Base-by-base conservation (phyloP, 2,888 invertebrate genomes). In the Nesidiocoris tenuis region DNA sequence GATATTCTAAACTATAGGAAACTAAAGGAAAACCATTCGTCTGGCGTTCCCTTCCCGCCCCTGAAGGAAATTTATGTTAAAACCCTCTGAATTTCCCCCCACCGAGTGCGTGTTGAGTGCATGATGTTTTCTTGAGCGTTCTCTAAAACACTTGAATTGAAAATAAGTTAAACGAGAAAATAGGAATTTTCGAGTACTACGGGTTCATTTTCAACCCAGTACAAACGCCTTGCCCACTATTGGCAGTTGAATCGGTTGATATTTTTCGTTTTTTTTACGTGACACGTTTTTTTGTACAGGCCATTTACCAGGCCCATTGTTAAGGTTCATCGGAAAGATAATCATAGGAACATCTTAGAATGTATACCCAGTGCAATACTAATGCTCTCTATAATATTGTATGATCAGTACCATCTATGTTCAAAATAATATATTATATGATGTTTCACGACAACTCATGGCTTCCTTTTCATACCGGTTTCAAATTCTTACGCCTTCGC, bases 281-380 rank as follows among this genome's bases (percentile, higher is more conserved):
- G 54, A 18, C 56, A 9, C 21, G 22, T 17, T 25, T 24, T 1
- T 24, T 39, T 39, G 16, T 56, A 55, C 55, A 19, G 18, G n/a
- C 22, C 7, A 17, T 39, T 63, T 21, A 21, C 63, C 5, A 63
- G 63, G 63, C 16, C 63, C 22, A 24, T 75, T 61, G 61, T 55
- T 63, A 68, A 70, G 68, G 16, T 66, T 75, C 61, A 21, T 59
- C 25, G 54, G 57, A 61, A 63, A 39, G 63, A 72, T 72, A 72
- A 24, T 72, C 72, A 72, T 21, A 74, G 61, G 61, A 39, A 39
- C 39, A 39, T 39, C 39, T 3, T 39, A 39, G 39, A 39, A 77
- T 77, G 77, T 77, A 77, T 77, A 77, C 77, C 77, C 77, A 77
- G 75, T 75, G 77, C 77, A 77, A 75, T 77, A 77, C 70, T 65